These are phyloP conservation scores for Orthonevra nobilis DNA, from an alignment of 2,888 invertebrate species.

Conservation along the genomic window DNA sequence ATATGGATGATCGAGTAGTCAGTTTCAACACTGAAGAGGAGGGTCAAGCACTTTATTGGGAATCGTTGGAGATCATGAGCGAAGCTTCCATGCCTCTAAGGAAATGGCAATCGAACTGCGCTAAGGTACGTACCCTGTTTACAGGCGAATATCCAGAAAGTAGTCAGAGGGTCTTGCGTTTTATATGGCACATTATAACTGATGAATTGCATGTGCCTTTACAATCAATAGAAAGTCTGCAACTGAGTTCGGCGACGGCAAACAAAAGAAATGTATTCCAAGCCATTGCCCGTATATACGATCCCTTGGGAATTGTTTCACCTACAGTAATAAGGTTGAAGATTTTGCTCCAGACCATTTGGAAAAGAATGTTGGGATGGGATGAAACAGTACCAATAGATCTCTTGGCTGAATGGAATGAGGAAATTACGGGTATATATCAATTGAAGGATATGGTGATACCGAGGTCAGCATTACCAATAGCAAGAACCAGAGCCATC, in stretches of 20 bases:
- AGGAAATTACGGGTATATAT: neutral
- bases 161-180: conserved; percentile 18
- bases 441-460: conserved; percentile 8
- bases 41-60: neutral
- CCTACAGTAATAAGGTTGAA: neutral
- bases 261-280: conserved; percentile 16
- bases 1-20: conserved; percentile 1
- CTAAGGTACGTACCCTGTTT: neutral
- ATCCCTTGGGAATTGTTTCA: conserved; percentile 10
- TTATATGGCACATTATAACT: conserved; percentile 12
- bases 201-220: conserved; percentile 23
- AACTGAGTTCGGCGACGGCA: neutral
- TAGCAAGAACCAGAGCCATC: neutral
- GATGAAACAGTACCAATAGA: conserved; percentile 6
- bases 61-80: conserved; percentile 4
- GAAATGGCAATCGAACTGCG: conserved; percentile 4
- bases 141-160: neutral
- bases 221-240: conserved; percentile 7
- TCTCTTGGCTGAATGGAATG: conserved; percentile 5
- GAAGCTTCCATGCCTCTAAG: neutral
- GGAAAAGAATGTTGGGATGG: conserved; percentile 14
- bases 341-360: conserved; percentile 3
- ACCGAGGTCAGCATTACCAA: conserved; percentile 9
- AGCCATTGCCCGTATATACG: conserved; percentile 26
- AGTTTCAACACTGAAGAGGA: neutral